Base-by-base conservation (phyloP, 2,113 vertebrate species). In the Dolichotis patagonum region DNA sequence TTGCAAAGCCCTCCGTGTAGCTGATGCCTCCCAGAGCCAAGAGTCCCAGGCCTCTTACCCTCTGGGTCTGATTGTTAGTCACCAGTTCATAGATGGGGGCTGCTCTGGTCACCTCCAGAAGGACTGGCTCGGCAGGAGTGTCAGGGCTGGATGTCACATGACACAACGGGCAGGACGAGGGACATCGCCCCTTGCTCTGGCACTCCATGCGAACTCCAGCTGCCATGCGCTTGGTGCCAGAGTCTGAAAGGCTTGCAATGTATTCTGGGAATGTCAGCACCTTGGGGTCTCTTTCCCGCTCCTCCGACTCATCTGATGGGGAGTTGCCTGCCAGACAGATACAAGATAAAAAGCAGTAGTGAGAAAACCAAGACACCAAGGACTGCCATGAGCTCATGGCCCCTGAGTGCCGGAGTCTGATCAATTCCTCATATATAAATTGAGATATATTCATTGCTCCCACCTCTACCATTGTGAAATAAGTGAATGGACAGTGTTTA, bases 291-390 rank as follows among this genome's bases (percentile, higher is more conserved):
- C 99, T 99, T 95, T 99, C 99, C 0, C 99, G 99, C 95, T 99
- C 99, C 97, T 99, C 99, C 0, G 99, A 99, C 98, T 99, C 99
- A 0, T 99, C 99, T 0, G 99, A 99, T 4, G 99, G 99, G 0
- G 99, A 99, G 98, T 99, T 99, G 52, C 99, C 99, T 99, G 98
- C 88, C 52, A 71, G 92, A 26, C 19, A 71, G 92, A 26, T 16
- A 69, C 16, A 65, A 32, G 77, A 88, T n/a, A 19, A 81, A 54
- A 19, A 95, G 63, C 52, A 14, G 24, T 56, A 35, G 60, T 81
- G 73, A 96, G 71, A 24, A 35, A 24, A 22, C 24, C 3, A 2
- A 19, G n/a, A 67, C 1, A 41, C 9, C 46, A 30, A 46, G 63
- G 38, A 5, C n/a, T 3, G 2, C 14, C n/a, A 0, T 35, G 86